Percentiles rank a stretch among this genome's conserved stretches.
phyloP scores from a whole-genome alignment of 2,113 vertebrate genomes.

The Pao palembangensis region DNA sequence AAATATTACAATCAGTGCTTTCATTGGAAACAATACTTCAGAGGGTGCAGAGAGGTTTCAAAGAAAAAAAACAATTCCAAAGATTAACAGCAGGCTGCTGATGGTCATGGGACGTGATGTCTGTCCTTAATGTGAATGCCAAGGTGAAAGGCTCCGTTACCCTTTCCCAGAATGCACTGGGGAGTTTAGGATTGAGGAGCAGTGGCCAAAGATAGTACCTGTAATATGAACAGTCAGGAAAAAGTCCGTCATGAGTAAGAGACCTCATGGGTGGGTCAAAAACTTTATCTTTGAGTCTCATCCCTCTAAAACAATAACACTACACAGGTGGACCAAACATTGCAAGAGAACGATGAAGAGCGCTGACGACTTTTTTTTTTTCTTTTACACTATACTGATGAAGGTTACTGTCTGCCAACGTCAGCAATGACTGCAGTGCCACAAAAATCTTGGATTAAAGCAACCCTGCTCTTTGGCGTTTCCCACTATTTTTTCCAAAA shows the following conservation, averaged over 20 bases:
- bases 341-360: neutral
- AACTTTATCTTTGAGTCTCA: neutral
- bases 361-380: neutral
- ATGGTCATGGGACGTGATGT: conserved; percentile 67
- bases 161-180: conserved; percentile 66
- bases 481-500: conserved; percentile 1
- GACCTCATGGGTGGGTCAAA: neutral
- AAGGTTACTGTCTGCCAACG: conserved; percentile 2
- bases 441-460: neutral
- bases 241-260: neutral
- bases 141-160: conserved; percentile 64
- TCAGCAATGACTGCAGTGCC: neutral
- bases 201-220: conserved; percentile 27
- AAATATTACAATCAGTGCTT: conserved; percentile 78
- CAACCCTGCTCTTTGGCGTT: neutral
- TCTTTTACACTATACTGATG: neutral
- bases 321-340: neutral
- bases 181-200: conserved; percentile 52
- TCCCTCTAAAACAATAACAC: neutral
- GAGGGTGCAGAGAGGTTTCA: conserved; percentile 61
- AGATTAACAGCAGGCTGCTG: conserved; percentile 62
- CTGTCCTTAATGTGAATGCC: conserved; percentile 68
- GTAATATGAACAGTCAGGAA: conserved; percentile 37
- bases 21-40: conserved; percentile 70
- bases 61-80: conserved; percentile 63